Evolutionary conservation across 2,797 vertebrate genomes (phyloP).

Genomic region (Enteromius treurensis): DNA sequence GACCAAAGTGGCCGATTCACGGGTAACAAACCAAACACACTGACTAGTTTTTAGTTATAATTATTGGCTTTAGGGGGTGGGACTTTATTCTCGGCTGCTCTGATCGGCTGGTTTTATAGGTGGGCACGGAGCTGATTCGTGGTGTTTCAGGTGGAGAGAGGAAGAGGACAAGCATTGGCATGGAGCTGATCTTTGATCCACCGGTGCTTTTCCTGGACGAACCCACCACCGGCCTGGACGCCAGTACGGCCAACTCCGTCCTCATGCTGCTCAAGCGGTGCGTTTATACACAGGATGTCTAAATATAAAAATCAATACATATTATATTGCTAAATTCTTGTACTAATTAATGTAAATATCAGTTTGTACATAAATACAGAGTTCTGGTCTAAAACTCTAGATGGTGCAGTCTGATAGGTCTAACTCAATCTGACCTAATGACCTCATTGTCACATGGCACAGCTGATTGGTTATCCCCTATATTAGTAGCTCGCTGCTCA

Average conservation of each 20-base stretch:
- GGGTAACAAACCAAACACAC: slow-evolving; percentile 72
- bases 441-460: too few species aligned
- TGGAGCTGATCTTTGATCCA: slow-evolving; percentile 85
- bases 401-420: too few species aligned
- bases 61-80: background rate
- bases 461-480: too few species aligned
- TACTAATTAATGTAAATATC: too few species aligned
- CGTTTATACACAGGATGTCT: background rate
- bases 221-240: slow-evolving; percentile 82
- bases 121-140: slow-evolving; percentile 82
- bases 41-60: background rate
- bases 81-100: background rate
- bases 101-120: slow-evolving; percentile 67
- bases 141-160: slow-evolving; percentile 83
- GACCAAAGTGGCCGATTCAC: slow-evolving; percentile 87
- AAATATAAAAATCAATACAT: too few species aligned
- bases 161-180: slow-evolving; percentile 85
- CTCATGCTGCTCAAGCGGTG: slow-evolving; percentile 83
- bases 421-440: too few species aligned
- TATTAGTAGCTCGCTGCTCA: too few species aligned
- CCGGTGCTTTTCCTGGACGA: slow-evolving; percentile 84
- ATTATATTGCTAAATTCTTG: too few species aligned
- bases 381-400: too few species aligned
- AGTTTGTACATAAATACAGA: too few species aligned
- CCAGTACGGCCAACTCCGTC: slow-evolving; percentile 82